Base-by-base conservation (phyloP, 2,113 vertebrate species). In the Entomyzon cyanotis region DNA sequence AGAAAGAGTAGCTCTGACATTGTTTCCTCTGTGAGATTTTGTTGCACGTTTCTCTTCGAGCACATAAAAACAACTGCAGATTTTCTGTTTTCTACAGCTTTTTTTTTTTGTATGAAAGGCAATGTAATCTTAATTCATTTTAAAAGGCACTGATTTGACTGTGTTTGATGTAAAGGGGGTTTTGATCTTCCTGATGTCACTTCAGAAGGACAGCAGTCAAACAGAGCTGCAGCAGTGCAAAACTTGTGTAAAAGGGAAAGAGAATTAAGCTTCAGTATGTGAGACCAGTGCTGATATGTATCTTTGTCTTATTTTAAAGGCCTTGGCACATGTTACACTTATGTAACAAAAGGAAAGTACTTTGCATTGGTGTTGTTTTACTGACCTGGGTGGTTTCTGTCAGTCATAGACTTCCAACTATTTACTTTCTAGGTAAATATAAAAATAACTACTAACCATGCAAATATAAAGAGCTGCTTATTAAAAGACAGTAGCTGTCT, bases 11-110 rank as follows among this genome's bases (percentile, higher is more conserved):
- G 59, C 75, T 95, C 82, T 83, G 59, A 90, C 52, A 27, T 50
- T 18, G 20, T 93, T 92, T 95, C 80, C 77, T 83, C n/a, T 28
- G 80, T 89, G 88, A 63, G 70, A 46, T 91, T 87, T 93, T 81
- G 55, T 74, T 93, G 65, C 17, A 35, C 62, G 33, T 77, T 75
- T 67, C 53, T 86, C 39, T 83, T 65, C 31, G 75, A 44, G 65
- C 47, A 49, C 1, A 2, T 58, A n/a, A 53, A 79, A 81, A 53
- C 18, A 82, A 62, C 55, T n/a, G 58, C 41, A 87, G 53, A 10
- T 79, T 88, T 90, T 84, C 47, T 78, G 14, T 94, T 83, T 94
- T 89, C 78, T n/a, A 0, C 1, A 0, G 37, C 1, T 5, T 79
- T 94, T 94, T 77, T 77, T 59, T 69, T 25, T 84, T 37, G 33